Evolutionary conservation across 2,797 vertebrate species (phyloP).

Genomic region (Acanthurus tractus): DNA sequence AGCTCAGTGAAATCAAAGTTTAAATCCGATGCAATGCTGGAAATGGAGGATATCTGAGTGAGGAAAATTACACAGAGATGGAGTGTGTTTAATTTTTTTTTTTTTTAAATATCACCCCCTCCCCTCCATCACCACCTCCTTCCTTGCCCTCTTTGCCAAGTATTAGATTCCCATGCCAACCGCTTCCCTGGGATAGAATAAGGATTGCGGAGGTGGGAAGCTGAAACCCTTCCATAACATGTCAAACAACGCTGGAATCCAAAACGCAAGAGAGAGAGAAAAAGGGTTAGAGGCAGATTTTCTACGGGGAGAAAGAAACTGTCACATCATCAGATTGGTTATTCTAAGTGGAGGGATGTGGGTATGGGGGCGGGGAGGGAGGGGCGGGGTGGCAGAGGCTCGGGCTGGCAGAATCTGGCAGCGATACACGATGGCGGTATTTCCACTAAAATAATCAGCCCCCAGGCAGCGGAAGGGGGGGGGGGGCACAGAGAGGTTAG

Average conservation of each 20-base stretch:
- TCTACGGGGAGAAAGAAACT: constrained; percentile 85
- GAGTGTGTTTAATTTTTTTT: constrained; percentile 61
- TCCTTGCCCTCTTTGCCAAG: constrained; percentile 79
- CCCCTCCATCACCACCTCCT: constrained; percentile 69
- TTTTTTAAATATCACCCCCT: constrained; percentile 57
- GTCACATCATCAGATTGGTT: constrained; percentile 88
- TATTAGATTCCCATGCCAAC: constrained; percentile 84
- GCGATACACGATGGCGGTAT: constrained; percentile 77
- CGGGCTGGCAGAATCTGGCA: constrained; percentile 84
- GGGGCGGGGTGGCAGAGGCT: constrained; percentile 79
- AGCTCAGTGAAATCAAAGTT: constrained; percentile 50
- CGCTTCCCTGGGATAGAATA: constrained; percentile 85
- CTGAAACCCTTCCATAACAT: constrained; percentile 87
- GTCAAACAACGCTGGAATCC: constrained; percentile 86
- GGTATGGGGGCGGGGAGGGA: constrained; percentile 76
- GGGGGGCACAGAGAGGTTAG: constrained; percentile 71
- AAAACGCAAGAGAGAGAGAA: constrained; percentile 77
- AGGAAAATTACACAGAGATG: constrained; percentile 49
- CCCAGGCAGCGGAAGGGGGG: constrained; percentile 79
- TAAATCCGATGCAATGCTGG: constrained; percentile 33
- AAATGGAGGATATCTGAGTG: constrained; percentile 50
- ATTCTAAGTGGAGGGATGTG: constrained; percentile 84
- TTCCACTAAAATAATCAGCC: constrained; percentile 87
- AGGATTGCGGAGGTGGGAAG: constrained; percentile 85
- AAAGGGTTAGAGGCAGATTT: constrained; percentile 84